Conservation (phyloP, 2,113 vertebrate genomes). For the Saccopteryx bilineata region DNA sequence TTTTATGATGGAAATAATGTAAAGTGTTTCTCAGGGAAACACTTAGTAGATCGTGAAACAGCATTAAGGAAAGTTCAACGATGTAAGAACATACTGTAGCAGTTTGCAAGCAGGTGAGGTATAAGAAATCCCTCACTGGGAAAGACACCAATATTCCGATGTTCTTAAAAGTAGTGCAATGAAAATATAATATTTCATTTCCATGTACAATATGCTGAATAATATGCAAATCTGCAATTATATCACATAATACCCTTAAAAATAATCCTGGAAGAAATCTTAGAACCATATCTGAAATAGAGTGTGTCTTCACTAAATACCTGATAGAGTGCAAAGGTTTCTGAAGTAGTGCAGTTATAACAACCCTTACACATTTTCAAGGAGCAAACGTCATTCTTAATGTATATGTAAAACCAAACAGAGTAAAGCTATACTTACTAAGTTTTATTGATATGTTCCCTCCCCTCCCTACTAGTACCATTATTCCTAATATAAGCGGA, state of each 20-base stretch:
- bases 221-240: neutral
- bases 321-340: neutral
- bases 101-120: neutral
- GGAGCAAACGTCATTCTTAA: constrained; percentile 43
- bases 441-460: neutral
- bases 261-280: neutral
- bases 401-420: neutral
- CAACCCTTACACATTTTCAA: neutral
- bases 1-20: constrained; percentile 10
- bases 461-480: neutral
- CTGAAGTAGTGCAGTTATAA: neutral
- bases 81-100: neutral
- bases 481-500: neutral
- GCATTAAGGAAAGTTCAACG: neutral
- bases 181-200: neutral
- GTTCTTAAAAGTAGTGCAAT: neutral
- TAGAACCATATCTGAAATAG: neutral
- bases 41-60: neutral
- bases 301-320: neutral
- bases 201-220: neutral
- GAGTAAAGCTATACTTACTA: neutral
- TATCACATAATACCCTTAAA: neutral
- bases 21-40: constrained; percentile 20
- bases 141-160: neutral
- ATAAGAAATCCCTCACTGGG: neutral